Evolutionary conservation across 2,888 invertebrate genomes (phyloP).

Genomic region (Caenorhabditis plicata): DNA sequence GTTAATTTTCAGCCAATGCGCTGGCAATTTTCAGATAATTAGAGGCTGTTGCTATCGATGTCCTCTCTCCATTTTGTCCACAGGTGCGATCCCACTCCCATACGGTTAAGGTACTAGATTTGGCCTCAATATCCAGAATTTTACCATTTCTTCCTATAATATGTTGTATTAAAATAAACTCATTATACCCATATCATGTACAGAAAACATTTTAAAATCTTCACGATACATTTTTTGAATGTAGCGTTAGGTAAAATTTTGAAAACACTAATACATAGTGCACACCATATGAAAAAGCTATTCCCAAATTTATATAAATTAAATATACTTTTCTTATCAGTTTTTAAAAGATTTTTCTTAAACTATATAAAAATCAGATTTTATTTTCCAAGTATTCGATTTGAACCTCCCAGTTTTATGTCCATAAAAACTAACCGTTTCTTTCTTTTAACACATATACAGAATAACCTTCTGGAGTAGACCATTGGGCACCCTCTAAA

Average conservation of each 20-base stretch:
- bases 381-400: too few relatives aligned
- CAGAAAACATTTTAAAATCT: too few relatives aligned
- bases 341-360: neutral
- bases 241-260: too few relatives aligned
- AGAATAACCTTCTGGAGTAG: slow-evolving; percentile 20
- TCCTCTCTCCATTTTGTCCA: slow-evolving; percentile 22
- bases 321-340: too few relatives aligned
- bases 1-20: slow-evolving; percentile 13
- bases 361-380: neutral
- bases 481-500: slow-evolving; percentile 27
- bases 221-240: neutral
- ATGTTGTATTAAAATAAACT: neutral
- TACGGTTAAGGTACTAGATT: slow-evolving; percentile 5
- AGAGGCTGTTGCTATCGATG: slow-evolving; percentile 17
- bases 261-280: too few relatives aligned
- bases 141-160: slow-evolving; percentile 19
- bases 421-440: slow-evolving; percentile 10
- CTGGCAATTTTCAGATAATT: slow-evolving; percentile 25
- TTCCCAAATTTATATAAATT: too few relatives aligned
- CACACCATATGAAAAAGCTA: too few relatives aligned
- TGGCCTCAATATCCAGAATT: slow-evolving; percentile 17
- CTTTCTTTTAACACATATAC: slow-evolving; percentile 28
- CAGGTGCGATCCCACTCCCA: slow-evolving; percentile 33
- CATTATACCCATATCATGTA: too few relatives aligned
- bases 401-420: too few relatives aligned